These are phyloP conservation scores for Habroteleia sp. DNA, from an alignment of 2,888 invertebrate genomes.

Conservation along the genomic window DNA sequence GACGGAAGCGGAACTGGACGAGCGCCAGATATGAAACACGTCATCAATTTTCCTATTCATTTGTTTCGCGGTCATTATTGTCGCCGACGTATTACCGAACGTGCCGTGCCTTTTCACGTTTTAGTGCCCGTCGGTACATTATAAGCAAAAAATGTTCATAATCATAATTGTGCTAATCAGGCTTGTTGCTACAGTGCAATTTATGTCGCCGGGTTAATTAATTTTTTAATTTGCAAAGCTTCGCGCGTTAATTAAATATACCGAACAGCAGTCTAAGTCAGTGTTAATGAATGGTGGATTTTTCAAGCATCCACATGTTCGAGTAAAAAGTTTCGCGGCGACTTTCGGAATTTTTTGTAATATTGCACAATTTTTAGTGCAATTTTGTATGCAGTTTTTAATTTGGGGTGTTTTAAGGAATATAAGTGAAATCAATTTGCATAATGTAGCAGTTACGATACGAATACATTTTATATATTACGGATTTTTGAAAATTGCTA, in stretches of 20 bases:
- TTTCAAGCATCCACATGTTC: slow-evolving; percentile 1
- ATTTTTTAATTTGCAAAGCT: slow-evolving; percentile 18
- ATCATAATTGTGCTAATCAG: slow-evolving; percentile 15
- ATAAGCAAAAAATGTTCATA: no score
- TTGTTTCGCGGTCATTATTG: slow-evolving; percentile 34
- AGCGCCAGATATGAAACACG: slow-evolving; percentile 49
- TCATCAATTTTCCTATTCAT: slow-evolving; percentile 55
- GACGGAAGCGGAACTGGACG: slow-evolving; percentile 57
- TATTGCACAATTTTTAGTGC: no score
- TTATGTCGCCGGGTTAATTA: slow-evolving; percentile 22
- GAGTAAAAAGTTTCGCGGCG: no score
- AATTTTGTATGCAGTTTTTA: background rate
- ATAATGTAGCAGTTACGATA: no score
- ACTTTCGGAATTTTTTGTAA: no score
- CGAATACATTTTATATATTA: no score
- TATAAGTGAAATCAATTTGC: no score
- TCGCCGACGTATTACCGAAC: slow-evolving; percentile 1
- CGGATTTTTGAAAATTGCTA: no score
- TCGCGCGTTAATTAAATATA: slow-evolving; percentile 16
- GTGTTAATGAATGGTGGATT: slow-evolving; percentile 10
- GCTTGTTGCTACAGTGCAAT: slow-evolving; percentile 1
- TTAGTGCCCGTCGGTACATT: slow-evolving; percentile 13
- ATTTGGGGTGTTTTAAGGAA: no score
- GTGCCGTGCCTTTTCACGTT: background rate
- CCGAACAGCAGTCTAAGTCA: background rate